Evolutionary conservation across 2,113 vertebrate genomes (phyloP).

Genomic region (Calyptommatus sinebrachiatus): DNA sequence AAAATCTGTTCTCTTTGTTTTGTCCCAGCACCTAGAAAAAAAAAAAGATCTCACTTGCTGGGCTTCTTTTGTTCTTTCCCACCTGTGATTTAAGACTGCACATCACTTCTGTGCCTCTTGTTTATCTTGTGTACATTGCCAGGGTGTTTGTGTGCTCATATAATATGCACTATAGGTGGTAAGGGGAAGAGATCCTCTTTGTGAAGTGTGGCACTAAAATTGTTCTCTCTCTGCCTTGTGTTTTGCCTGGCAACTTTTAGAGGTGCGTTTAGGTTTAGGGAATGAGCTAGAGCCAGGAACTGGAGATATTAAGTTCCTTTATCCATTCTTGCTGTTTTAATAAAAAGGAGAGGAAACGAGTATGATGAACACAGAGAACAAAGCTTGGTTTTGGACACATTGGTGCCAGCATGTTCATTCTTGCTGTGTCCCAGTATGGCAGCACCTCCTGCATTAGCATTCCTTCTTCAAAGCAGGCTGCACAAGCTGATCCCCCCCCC

Average conservation of each 20-base stretch:
- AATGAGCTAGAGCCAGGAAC: not conserved
- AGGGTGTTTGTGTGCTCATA: not conserved
- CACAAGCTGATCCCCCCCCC: not conserved
- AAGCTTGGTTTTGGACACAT: not conserved
- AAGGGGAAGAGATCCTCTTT: not conserved
- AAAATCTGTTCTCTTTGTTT: no score
- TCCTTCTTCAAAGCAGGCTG: constrained; percentile 1
- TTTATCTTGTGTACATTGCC: not conserved
- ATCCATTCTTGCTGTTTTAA: not conserved
- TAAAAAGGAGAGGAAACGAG: no score
- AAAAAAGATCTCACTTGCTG: not conserved
- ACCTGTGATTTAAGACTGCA: no score
- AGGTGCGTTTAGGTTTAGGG: not conserved
- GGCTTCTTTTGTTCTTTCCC: not conserved
- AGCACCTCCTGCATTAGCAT: not conserved
- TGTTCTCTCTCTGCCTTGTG: not conserved
- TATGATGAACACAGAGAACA: no score
- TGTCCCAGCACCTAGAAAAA: not conserved
- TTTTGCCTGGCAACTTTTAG: not conserved
- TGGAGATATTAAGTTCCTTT: not conserved
- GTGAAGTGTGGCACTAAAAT: not conserved
- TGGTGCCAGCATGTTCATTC: not conserved
- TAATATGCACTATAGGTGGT: not conserved
- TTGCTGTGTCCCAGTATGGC: not conserved
- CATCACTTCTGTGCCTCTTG: not conserved